Evolutionary conservation across 2,113 vertebrate genomes (phyloP), one percentile per base, ranked within the genome.

Genomic region (Psettodes erumei): DNA sequence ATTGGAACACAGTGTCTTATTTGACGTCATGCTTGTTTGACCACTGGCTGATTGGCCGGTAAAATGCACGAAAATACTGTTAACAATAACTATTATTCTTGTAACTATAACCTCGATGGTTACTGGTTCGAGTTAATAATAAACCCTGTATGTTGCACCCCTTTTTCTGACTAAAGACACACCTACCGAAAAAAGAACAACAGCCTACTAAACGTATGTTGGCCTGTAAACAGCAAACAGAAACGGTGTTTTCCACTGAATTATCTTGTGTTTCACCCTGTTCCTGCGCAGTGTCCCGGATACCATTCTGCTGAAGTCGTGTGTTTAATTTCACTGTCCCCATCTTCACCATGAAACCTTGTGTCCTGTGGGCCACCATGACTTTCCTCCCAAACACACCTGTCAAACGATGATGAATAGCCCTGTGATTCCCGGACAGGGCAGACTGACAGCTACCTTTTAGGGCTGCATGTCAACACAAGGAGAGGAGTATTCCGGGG

Each of bases 371-470:
- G 70, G 69, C 77, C 67, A 69, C 66, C 45, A 38, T 70, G 59
- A 40, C 75, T 75, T 62, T 61, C 61, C 56, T 74, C 76, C 67
- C 71, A 60, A 75, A 87, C 74, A 78, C 75, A 79, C 64, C 87
- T 90, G 91, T 80, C 87, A 87, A 12, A 70, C 55, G 33, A 69
- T 91, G 90, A 91, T 90, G 75, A 87, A 92, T 90, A 37, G 81
- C 83, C 48, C 3, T 68, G 76, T 77, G 77, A 84, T 76, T 85
- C 82, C 38, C 23, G 77, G 75, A 84, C 88, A 90, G 83, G 85
- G 72, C 62, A 35, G 63, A 86, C 71, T 88, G 90, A 92, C 87
- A 90, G 83, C 62, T 77, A 81, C 90, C 84, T 91, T n/a, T 88
- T 80, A 82, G 83, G 73, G 71, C 70, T 77, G 65, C 55, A 50